phyloP scores from a whole-genome alignment of 2,888 invertebrate genomes.

The Orthonychiurus folsomi region DNA sequence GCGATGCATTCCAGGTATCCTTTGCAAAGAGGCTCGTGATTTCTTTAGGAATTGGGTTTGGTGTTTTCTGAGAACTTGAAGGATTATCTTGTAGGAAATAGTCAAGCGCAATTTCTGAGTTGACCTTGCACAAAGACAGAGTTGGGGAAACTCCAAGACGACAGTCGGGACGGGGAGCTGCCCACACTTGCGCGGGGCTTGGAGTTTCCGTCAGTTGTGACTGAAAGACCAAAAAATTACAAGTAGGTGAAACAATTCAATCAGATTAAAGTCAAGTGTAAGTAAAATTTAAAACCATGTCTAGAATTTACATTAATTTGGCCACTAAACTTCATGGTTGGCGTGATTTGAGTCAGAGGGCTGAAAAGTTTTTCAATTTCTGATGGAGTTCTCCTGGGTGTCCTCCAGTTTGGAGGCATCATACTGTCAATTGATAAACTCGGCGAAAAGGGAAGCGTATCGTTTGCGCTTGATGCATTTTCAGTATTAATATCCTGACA shows the following conservation, averaged over 20 bases:
- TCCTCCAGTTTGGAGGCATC: too few relatives aligned
- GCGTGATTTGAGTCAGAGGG: background rate
- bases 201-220: background rate
- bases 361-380: background rate
- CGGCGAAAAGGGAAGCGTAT: background rate
- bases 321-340: background rate
- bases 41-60: slow-evolving; percentile 9
- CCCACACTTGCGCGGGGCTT: background rate
- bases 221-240: background rate
- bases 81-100: slow-evolving; percentile 10
- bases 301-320: background rate
- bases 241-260: too few relatives aligned
- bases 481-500: background rate
- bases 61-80: background rate
- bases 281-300: background rate
- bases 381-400: background rate
- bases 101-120: slow-evolving; percentile 19
- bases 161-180: too few relatives aligned
- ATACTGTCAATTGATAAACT: background rate
- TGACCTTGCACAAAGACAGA: slow-evolving; percentile 3
- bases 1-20: background rate
- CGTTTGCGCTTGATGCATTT: background rate
- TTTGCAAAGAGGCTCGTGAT: slow-evolving; percentile 15
- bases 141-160: background rate
- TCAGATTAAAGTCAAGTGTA: background rate